Percentiles rank a stretch among this genome's conserved stretches.
Evolutionary conservation across 2,113 vertebrate genomes (phyloP).

Genomic region (Lonchura striata): DNA sequence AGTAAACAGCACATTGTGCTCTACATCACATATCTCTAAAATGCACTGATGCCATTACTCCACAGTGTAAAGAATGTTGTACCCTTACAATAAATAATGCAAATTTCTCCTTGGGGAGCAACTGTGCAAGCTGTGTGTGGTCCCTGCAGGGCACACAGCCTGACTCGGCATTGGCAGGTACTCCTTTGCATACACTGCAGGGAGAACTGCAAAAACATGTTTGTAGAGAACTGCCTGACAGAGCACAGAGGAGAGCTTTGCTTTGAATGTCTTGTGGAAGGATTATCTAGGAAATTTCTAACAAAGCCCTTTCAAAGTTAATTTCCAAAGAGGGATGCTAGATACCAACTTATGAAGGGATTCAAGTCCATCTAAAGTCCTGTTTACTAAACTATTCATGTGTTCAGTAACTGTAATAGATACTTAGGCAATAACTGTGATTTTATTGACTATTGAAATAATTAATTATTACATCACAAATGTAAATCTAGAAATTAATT

Average conservation of each 20-base stretch:
- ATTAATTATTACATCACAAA: background rate
- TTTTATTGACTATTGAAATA: background rate
- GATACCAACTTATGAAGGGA: background rate
- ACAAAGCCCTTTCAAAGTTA: background rate
- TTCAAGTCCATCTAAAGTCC: background rate
- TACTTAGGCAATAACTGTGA: background rate
- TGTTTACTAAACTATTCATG: background rate
- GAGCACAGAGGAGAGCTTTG: background rate
- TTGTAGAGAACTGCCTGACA: background rate
- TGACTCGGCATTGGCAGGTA: background rate
- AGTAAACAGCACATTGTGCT: background rate
- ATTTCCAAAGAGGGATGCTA: background rate
- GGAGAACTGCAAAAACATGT: background rate
- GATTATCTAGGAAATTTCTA: background rate
- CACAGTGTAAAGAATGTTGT: background rate
- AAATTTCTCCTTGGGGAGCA: background rate
- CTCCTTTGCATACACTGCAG: background rate
- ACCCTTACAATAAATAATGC: background rate
- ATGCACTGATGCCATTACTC: background rate
- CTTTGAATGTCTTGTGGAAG: background rate
- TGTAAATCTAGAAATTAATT: background rate
- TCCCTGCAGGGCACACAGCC: background rate
- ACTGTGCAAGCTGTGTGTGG: background rate
- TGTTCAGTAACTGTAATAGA: background rate
- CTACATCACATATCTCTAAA: rapidly evolving